Conservation (phyloP, 2,888 invertebrate species). For the Cheilosia grossa region DNA sequence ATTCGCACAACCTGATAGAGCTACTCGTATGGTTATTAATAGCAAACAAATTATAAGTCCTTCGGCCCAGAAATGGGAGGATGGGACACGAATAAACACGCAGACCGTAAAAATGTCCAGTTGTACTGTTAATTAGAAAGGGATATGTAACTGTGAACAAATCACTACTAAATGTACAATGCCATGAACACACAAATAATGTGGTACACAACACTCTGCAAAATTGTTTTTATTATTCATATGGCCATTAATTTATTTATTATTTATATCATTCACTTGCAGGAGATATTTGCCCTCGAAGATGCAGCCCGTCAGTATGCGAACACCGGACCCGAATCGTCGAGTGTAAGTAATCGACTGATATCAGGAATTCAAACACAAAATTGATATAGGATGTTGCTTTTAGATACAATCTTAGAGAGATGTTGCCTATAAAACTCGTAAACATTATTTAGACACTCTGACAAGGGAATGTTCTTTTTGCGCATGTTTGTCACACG, state of each 20-base stretch:
- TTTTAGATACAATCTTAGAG: neutral
- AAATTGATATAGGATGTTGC: conserved; percentile 41
- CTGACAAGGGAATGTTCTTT: conserved; percentile 21
- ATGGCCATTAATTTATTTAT: conserved; percentile 10
- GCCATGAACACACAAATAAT: conserved; percentile 1
- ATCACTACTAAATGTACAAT: neutral
- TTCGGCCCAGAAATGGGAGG: conserved; percentile 25
- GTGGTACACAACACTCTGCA: neutral
- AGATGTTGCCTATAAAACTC: conserved; percentile 70
- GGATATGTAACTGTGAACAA: conserved; percentile 3
- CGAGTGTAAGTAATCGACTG: conserved; percentile 59
- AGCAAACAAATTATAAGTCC: conserved; percentile 18
- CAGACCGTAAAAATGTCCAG: conserved; percentile 23
- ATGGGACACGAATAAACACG: conserved; percentile 18
- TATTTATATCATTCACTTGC: conserved; percentile 34
- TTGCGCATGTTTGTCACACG: conserved; percentile 59
- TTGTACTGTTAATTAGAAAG: conserved; percentile 1
- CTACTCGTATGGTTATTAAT: conserved; percentile 37
- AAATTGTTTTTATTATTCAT: conserved; percentile 20
- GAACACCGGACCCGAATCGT: conserved; percentile 40
- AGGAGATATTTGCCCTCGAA: conserved; percentile 1
- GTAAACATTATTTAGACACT: conserved; percentile 58
- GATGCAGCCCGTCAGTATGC: neutral
- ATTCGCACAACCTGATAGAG: conserved; percentile 10
- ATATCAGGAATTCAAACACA: conserved; percentile 39